Conservation (phyloP, 1,140 invertebrate genomes). For the Saccostrea echinata region DNA sequence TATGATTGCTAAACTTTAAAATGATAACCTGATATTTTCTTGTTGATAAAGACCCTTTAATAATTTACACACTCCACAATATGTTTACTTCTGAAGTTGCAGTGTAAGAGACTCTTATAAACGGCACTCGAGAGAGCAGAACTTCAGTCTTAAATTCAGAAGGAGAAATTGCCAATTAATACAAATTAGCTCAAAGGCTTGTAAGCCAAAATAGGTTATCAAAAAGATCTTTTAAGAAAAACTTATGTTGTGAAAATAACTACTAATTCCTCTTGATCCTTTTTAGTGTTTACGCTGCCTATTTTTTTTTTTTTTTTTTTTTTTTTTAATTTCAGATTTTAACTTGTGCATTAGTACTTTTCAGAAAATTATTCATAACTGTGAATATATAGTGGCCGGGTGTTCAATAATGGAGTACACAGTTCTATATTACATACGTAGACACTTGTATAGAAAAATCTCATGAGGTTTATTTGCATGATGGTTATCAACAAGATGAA, state of each 20-base stretch:
- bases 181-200: slow-evolving; percentile 28
- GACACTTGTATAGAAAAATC: no score
- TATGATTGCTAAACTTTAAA: no score
- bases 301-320: neutral
- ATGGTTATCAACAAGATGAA: no score
- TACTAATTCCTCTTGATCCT: neutral
- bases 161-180: slow-evolving; percentile 37
- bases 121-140: neutral
- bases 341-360: no score
- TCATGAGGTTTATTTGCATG: no score
- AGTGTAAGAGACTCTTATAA: neutral
- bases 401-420: no score
- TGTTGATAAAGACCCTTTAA: neutral
- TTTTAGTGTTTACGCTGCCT: neutral
- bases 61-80: neutral
- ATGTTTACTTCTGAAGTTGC: neutral
- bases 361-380: no score
- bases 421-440: no score
- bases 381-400: no score
- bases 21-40: neutral
- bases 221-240: slow-evolving; percentile 23
- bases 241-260: slow-evolving; percentile 13
- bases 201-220: slow-evolving; percentile 38
- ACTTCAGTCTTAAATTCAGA: slow-evolving; percentile 16
- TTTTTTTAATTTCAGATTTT: no score